A percentile compares a stretch with the other conserved stretches of the same genome.
Conservation (phyloP, 2,113 vertebrate genomes). For the Phycodurus eques region DNA sequence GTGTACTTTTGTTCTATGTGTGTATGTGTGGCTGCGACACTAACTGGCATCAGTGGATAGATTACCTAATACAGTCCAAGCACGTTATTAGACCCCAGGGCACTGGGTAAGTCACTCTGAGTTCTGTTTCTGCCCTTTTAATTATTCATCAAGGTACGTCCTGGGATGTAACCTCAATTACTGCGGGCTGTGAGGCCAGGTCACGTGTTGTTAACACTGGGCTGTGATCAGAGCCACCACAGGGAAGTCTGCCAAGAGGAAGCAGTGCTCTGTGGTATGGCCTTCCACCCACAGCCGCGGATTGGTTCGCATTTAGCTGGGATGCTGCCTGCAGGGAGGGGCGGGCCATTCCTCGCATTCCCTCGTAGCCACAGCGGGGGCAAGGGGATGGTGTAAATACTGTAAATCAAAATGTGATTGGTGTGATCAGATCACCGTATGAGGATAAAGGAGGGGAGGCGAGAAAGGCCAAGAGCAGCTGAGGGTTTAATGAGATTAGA, state of each 20-base stretch:
- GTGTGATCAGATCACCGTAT: conserved; percentile 50
- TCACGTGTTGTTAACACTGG: conserved; percentile 63
- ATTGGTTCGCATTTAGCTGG: conserved; percentile 67
- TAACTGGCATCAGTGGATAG: conserved; percentile 70
- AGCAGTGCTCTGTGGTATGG: conserved; percentile 65
- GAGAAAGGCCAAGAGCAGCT: conserved; percentile 48
- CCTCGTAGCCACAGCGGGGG: conserved; percentile 46
- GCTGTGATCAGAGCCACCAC: conserved; percentile 62
- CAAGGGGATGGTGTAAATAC: conserved; percentile 52
- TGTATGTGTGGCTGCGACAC: conserved; percentile 41
- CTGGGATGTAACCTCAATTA: conserved; percentile 68
- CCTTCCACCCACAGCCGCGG: conserved; percentile 58
- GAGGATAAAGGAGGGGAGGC: conserved; percentile 23
- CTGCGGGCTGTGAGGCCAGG: conserved; percentile 65
- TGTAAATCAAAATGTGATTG: conserved; percentile 68
- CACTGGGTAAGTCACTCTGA: conserved; percentile 62
- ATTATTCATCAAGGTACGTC: conserved; percentile 67
- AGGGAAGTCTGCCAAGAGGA: conserved; percentile 60
- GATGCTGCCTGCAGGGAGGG: conserved; percentile 34
- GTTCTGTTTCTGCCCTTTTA: conserved; percentile 70
- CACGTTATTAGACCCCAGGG: conserved; percentile 74
- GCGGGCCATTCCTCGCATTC: conserved; percentile 51
- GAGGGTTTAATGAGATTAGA: conserved; percentile 66
- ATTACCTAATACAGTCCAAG: conserved; percentile 75
- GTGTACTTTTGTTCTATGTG: conserved; percentile 33